Base-by-base conservation (phyloP, 2,888 invertebrate species). In the Orchestes rusci region DNA sequence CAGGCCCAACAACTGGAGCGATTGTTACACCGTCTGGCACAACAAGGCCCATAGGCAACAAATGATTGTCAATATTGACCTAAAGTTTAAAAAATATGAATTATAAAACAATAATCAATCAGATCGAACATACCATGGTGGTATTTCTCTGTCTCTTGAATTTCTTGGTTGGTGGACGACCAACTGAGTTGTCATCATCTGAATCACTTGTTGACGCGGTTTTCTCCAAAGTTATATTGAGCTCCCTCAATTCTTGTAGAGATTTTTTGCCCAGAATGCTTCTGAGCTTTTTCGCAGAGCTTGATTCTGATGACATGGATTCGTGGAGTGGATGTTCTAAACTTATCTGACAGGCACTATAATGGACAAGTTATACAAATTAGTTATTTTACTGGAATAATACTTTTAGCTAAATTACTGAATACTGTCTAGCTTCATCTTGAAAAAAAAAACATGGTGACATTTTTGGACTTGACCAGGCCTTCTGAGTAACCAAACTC, bases 21-120 rank as follows among this genome's bases (percentile, higher is more conserved):
- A 70, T 70, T 46, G 70, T 70, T 29, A 71, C 68, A 32, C 70
- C 69, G 36, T 70, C 70, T 16, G 71, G 71, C 49, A 70, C 56
- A 39, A 69, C 54, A 35, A 71, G 60, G 15, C 70, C 70, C 41
- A 67, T 59, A 31, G 70, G 71, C 45, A 71, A 65, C 39, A 70
- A 55, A 3, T 70, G 68, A 53, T 69, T 65, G 53, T 69, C 66
- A 35, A 65, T 35, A 3, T 34, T 10, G 5, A 28, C 29, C 44
- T 45, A 19, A 41, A 44, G 40, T 10, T 12, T 10, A 30, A 10
- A 12, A 10, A 30, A 30, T 30, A 10, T 10, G 12, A 30, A 12
- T 10, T 10, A 30, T 30, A 10, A 30, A 30, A n/a, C 12, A 10
- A 18, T 16, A 23, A 17, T 16, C 7, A 23, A 40, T 10, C 10